Percentiles rank a stretch among this genome's conserved stretches.
phyloP scores from a whole-genome alignment of 2,797 vertebrate species.

The Mormyrus proboscirostris region DNA sequence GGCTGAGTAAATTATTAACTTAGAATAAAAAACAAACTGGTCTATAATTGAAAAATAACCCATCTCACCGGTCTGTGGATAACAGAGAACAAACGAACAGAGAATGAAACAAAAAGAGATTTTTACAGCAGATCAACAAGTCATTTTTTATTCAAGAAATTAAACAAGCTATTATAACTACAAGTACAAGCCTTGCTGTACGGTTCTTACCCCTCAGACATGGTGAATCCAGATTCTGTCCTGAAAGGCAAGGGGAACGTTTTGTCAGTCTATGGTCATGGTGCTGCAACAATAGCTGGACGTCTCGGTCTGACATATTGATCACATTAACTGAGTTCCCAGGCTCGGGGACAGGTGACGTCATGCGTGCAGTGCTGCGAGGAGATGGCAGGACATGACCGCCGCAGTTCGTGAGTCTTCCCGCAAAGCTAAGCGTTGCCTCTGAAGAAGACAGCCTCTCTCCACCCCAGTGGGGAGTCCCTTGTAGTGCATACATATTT shows the following conservation, averaged over 20 bases:
- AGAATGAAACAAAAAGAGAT: not conserved
- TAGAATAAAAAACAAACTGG: conserved; percentile 7
- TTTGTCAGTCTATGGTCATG: not conserved
- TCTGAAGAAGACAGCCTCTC: not conserved
- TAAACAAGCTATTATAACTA: not conserved
- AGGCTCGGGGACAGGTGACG: not conserved
- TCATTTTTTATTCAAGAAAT: not conserved
- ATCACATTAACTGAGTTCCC: not conserved
- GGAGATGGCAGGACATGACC: not conserved
- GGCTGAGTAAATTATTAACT: not conserved
- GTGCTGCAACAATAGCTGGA: not conserved
- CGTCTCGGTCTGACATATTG: not conserved
- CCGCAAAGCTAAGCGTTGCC: not conserved
- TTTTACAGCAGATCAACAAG: not conserved
- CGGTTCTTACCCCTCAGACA: conserved; percentile 15
- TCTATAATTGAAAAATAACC: not conserved
- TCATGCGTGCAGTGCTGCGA: not conserved
- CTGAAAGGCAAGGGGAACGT: not conserved
- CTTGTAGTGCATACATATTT: conserved; percentile 1
- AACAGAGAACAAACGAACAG: not conserved
- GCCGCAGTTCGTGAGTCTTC: not conserved
- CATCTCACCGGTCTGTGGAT: conserved; percentile 15
- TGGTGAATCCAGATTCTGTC: not conserved
- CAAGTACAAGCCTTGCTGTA: not conserved
- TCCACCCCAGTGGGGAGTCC: not conserved